phyloP scores from a whole-genome alignment of 92 coral and sea anemone genomes.

The Zoanthus sansibaricus region DNA sequence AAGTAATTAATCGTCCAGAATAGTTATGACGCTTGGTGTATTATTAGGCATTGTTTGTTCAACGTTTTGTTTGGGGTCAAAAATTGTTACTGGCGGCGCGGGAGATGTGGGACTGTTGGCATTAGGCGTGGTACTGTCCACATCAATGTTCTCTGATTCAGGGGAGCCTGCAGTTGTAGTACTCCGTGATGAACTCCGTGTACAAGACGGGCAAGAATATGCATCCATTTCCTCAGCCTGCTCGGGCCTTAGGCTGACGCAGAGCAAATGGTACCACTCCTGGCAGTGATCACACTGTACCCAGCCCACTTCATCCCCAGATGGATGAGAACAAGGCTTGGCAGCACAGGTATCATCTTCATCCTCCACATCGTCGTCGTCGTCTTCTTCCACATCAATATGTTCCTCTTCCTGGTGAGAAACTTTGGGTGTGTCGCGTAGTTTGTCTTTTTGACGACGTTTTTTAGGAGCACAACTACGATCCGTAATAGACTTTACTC shows the following conservation, averaged over 20 bases:
- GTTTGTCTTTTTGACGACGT: constrained; percentile 71
- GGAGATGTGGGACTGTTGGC: constrained; percentile 76
- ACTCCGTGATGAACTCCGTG: constrained; percentile 53
- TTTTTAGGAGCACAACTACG: constrained; percentile 74
- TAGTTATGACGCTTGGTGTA: constrained; percentile 18
- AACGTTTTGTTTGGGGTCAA: constrained; percentile 17
- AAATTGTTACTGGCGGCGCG: constrained; percentile 42
- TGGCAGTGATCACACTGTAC: constrained; percentile 97
- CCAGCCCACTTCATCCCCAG: constrained; percentile 99
- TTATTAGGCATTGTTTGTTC: background rate
- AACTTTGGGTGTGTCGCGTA: constrained; percentile 30
- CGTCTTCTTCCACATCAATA: constrained; percentile 79
- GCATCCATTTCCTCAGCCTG: constrained; percentile 94
- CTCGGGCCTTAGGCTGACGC: constrained; percentile 88
- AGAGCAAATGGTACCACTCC: constrained; percentile 89
- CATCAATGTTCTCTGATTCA: constrained; percentile 93
- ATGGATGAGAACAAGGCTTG: constrained; percentile 83
- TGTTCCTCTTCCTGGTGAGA: constrained; percentile 69
- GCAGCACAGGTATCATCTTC: constrained; percentile 95
- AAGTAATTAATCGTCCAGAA: constrained; percentile 12
- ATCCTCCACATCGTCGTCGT: constrained; percentile 83
- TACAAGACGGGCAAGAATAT: constrained; percentile 81
- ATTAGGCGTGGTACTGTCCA: constrained; percentile 92
- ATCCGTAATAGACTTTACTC: constrained; percentile 32
- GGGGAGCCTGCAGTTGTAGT: constrained; percentile 80